These are phyloP conservation scores for Lordiphosa mommai DNA, from an alignment of 1,140 invertebrate genomes.

Conservation along the genomic window DNA sequence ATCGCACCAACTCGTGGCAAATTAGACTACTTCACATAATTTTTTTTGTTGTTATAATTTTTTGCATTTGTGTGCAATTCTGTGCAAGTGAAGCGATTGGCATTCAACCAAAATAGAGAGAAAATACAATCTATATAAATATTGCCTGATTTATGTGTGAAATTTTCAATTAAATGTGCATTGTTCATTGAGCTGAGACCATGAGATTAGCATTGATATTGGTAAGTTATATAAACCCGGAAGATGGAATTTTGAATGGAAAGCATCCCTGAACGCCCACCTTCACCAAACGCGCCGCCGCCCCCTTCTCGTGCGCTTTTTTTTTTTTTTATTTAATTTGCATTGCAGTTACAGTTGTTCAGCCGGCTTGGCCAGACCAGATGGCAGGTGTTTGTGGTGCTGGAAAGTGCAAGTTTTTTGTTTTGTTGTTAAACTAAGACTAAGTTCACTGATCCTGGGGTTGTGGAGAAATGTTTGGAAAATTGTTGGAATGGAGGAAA, in stretches of 20 bases:
- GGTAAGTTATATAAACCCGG: slow-evolving; percentile 38
- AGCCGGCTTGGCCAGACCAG: slow-evolving; percentile 54
- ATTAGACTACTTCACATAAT: not conserved
- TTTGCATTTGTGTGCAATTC: slow-evolving; percentile 19
- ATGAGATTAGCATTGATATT: slow-evolving; percentile 66
- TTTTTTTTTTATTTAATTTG: slow-evolving; percentile 53
- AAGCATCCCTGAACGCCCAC: slow-evolving; percentile 9
- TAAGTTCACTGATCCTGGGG: slow-evolving; percentile 41
- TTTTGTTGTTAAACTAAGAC: not conserved
- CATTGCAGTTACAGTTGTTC: slow-evolving; percentile 45
- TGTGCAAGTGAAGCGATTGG: not conserved
- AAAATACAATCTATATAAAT: not conserved
- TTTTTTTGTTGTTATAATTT: slow-evolving; percentile 9
- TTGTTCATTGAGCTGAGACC: slow-evolving; percentile 26
- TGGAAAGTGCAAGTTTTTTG: slow-evolving; percentile 16
- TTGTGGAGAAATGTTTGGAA: too few species aligned
- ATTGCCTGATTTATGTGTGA: slow-evolving; percentile 35
- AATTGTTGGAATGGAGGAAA: too few species aligned
- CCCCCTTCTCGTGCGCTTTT: not conserved
- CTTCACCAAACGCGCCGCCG: not conserved
- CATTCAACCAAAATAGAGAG: not conserved
- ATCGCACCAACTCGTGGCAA: slow-evolving; percentile 14
- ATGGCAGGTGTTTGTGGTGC: slow-evolving; percentile 2
- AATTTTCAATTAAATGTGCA: slow-evolving; percentile 42
- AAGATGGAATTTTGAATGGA: not conserved